A percentile compares a stretch with the other conserved stretches of the same genome.
Evolutionary conservation across 2,113 vertebrate genomes (phyloP).

Genomic region (Microcebus murinus): DNA sequence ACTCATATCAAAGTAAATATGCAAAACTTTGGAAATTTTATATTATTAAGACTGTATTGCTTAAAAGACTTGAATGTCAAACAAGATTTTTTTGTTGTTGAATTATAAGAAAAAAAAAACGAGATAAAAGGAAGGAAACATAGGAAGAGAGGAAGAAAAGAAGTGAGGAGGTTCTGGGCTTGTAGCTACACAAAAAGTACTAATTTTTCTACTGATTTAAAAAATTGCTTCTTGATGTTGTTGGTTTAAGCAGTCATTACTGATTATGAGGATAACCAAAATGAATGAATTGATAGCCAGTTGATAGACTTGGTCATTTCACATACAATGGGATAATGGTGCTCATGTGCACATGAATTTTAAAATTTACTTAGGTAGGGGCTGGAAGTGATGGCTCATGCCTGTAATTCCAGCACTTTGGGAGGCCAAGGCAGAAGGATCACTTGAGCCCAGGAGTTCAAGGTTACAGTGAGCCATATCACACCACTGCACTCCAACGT

Average conservation of each 20-base stretch:
- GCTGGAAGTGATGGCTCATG: too few species aligned
- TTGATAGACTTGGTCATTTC: background rate
- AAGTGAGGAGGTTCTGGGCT: background rate
- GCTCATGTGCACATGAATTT: background rate
- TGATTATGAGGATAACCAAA: background rate
- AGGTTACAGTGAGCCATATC: too few species aligned
- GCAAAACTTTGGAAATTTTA: background rate
- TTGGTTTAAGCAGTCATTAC: background rate
- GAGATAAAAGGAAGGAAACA: background rate
- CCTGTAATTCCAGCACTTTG: too few species aligned
- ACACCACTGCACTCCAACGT: too few species aligned
- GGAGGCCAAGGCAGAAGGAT: too few species aligned
- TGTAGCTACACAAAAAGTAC: background rate
- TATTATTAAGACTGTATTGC: background rate
- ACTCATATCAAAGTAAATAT: background rate
- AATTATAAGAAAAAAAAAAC: background rate
- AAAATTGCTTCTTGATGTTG: background rate
- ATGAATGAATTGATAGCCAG: background rate
- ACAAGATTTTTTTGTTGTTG: background rate
- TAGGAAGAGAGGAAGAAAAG: background rate
- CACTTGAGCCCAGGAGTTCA: too few species aligned
- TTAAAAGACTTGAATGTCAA: background rate
- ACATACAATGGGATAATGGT: background rate
- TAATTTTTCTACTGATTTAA: conserved; percentile 3
- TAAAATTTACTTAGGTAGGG: background rate